Conservation (phyloP, 2,888 invertebrate genomes). For the Acanthoscelides obtectus region DNA sequence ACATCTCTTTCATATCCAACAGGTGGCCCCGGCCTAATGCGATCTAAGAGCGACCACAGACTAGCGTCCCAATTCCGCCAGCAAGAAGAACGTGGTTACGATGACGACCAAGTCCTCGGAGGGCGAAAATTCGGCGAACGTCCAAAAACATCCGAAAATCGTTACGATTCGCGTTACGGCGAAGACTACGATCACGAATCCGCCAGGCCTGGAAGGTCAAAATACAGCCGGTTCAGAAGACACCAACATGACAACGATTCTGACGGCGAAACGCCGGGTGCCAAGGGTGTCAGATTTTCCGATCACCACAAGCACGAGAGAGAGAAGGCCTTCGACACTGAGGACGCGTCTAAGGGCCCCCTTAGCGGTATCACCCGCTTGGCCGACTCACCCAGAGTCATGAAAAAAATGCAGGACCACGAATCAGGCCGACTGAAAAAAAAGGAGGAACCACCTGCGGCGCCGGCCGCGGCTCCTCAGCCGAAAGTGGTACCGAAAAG, state of each 20-base stretch:
- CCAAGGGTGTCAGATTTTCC: slow-evolving; percentile 61
- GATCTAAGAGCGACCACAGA: slow-evolving; percentile 91
- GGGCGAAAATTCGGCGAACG: slow-evolving; percentile 78
- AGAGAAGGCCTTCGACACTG: slow-evolving; percentile 77
- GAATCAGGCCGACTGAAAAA: slow-evolving; percentile 71
- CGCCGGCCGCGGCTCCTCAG: slow-evolving; percentile 56
- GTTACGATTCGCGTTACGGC: slow-evolving; percentile 31
- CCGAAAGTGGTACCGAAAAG: slow-evolving; percentile 47
- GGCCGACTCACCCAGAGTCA: slow-evolving; percentile 82
- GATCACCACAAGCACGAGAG: slow-evolving; percentile 60
- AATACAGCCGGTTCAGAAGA: slow-evolving; percentile 59
- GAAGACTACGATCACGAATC: slow-evolving; percentile 65
- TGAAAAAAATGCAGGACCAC: slow-evolving; percentile 81
- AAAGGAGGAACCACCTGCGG: slow-evolving; percentile 58
- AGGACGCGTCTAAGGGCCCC: slow-evolving; percentile 81
- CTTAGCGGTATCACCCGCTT: slow-evolving; percentile 85
- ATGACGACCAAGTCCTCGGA: slow-evolving; percentile 62
- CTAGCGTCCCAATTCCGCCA: slow-evolving; percentile 84
- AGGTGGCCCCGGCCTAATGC: slow-evolving; percentile 70
- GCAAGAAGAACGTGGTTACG: slow-evolving; percentile 59
- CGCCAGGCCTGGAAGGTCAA: slow-evolving; percentile 57
- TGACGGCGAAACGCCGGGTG: slow-evolving; percentile 57
- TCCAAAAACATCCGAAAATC: slow-evolving; percentile 35
- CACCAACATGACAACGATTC: slow-evolving; percentile 66
- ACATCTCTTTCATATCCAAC: too few relatives aligned